Conservation (phyloP, 1,140 invertebrate species). For the Aplysia californica region DNA sequence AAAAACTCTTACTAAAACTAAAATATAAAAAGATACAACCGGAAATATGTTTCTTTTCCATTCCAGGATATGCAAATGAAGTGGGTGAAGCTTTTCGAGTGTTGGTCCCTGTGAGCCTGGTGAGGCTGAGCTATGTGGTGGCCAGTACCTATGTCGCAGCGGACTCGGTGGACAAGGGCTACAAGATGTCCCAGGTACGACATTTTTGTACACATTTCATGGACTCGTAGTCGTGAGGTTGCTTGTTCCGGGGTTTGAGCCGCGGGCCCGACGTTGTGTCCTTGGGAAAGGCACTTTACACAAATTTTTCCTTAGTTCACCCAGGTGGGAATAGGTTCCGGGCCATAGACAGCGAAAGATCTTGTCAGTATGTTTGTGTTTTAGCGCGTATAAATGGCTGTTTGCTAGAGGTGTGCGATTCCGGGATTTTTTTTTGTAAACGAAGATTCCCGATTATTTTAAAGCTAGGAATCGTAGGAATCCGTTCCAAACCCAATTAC, state of each 20-base stretch:
- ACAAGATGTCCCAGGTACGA: slow-evolving; percentile 75
- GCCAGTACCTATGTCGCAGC: slow-evolving; percentile 88
- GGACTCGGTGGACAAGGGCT: slow-evolving; percentile 86
- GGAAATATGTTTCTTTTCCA: slow-evolving; percentile 37
- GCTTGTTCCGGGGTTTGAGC: background rate
- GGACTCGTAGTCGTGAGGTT: background rate
- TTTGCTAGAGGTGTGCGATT: background rate
- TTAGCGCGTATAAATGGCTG: background rate
- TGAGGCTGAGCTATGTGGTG: slow-evolving; percentile 83
- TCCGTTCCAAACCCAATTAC: too few species aligned
- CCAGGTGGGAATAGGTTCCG: too few species aligned
- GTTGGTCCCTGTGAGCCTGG: slow-evolving; percentile 78
- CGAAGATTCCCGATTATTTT: background rate
- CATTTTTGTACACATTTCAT: background rate
- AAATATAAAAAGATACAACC: too few species aligned
- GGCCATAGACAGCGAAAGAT: too few species aligned
- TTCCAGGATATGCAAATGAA: slow-evolving; percentile 93
- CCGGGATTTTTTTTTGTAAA: background rate
- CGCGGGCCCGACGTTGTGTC: too few species aligned
- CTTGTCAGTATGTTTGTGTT: too few species aligned
- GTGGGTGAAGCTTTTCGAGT: slow-evolving; percentile 92
- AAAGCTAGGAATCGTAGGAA: too few species aligned
- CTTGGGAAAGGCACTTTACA: too few species aligned
- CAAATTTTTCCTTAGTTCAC: too few species aligned
- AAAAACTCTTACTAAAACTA: background rate